Evolutionary conservation across 2,797 vertebrate species (phyloP).

Genomic region (Gobio occitaniae): DNA sequence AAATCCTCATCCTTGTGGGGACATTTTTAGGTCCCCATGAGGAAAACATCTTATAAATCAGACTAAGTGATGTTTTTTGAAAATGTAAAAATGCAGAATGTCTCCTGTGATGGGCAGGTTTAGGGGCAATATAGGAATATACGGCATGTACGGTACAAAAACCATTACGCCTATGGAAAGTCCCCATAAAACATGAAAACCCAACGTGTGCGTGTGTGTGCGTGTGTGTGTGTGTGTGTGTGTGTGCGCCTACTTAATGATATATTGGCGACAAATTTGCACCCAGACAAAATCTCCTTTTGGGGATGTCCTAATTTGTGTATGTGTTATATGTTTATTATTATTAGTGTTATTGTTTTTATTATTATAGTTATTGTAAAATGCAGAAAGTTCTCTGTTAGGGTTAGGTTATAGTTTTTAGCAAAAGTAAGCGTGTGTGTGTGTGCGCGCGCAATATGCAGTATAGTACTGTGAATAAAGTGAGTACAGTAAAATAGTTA

Average conservation of each 20-base stretch:
- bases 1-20: too few relatives aligned
- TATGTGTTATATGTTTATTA: background rate
- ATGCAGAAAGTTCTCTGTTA: background rate
- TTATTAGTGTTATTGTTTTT: background rate
- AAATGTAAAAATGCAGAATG: too few relatives aligned
- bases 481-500: background rate
- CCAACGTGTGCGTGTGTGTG: too few relatives aligned
- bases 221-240: conserved; percentile 36
- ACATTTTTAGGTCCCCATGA: too few relatives aligned
- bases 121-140: too few relatives aligned
- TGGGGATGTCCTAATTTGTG: background rate
- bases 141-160: too few relatives aligned
- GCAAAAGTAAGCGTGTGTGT: too few relatives aligned
- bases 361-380: background rate
- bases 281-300: background rate
- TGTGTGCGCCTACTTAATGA: background rate
- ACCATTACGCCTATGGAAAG: too few relatives aligned
- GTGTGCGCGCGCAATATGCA: background rate
- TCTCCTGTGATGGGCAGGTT: too few relatives aligned
- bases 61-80: too few relatives aligned
- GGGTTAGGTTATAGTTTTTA: background rate
- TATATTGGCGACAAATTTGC: background rate
- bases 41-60: too few relatives aligned
- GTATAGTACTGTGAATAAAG: background rate
- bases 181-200: too few relatives aligned